Base-by-base conservation (phyloP, 1,140 invertebrate species). In the Apocrypta bakeri region DNA sequence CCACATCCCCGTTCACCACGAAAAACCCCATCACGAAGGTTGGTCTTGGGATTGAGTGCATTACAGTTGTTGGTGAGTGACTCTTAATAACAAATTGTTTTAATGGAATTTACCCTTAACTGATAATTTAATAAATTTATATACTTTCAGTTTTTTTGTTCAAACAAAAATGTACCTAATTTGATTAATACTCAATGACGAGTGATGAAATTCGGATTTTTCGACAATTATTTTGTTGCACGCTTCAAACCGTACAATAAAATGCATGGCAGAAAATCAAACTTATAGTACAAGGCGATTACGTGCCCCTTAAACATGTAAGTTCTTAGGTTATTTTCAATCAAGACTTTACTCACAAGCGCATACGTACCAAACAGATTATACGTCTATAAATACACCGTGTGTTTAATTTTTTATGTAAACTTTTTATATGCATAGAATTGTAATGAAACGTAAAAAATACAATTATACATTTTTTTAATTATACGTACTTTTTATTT, bases 1-100 rank as follows among this genome's bases (percentile, higher is more conserved):
- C 6, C 86, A 81, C 33, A 75, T 87, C 72, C 74, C 88, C 9
- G 85, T 90, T 0, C 87, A 89, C 42, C 87, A 89, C 31, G 77
- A 88, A 25, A 83, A 88, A 9, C 77, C 64, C 25, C 64, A 78
- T 25, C 78, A 85, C 27, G 81, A 83, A 29, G 88, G 89, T 11
- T 85, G 85, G 86, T 63, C 42, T 31, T 90, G 83, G 82, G 68
- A 81, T 6, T n/a, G n/a, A 56, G 48, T 56, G 48, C 14, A 56
- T 56, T 71, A 33, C 11, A 17, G 21, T 71, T 71, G 68, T 48
- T 73, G 71, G 71, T 73, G 40, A 42, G 71, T 73, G 33, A 2
- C 33, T 37, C 14, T 27, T 11, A 29, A 48, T 48, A 0, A 14
- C 2, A 48, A 48, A 48, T 48, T 12, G 1, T 1, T 42, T 1